phyloP scores from a whole-genome alignment of 2,888 invertebrate genomes.

The Harpagoxenus sublaevis region DNA sequence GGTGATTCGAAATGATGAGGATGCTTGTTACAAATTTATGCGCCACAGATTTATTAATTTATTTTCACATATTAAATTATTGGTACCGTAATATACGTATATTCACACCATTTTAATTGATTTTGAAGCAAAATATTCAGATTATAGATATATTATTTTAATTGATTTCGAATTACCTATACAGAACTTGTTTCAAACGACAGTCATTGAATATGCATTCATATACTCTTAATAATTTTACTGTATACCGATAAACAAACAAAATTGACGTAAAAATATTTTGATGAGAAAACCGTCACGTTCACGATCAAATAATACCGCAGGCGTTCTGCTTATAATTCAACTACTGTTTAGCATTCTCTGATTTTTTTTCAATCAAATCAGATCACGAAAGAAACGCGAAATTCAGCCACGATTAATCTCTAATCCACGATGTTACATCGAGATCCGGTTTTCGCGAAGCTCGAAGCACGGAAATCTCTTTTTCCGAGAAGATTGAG shows the following conservation, averaged over 20 bases:
- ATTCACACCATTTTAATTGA: constrained; percentile 10
- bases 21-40: background rate
- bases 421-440: constrained; percentile 16
- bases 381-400: background rate
- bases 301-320: constrained; percentile 2
- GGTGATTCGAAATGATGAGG: background rate
- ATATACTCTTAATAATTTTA: background rate
- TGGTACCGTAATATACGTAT: background rate
- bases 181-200: constrained; percentile 4
- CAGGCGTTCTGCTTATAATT: background rate
- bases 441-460: constrained; percentile 1
- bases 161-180: background rate
- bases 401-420: constrained; percentile 32
- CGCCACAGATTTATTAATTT: background rate
- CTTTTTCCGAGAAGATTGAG: constrained; percentile 61
- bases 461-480: constrained; percentile 9
- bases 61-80: constrained; percentile 5
- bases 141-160: background rate
- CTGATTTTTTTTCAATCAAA: background rate
- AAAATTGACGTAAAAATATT: background rate
- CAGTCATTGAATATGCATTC: constrained; percentile 12
- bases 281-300: background rate
- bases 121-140: background rate
- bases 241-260: background rate
- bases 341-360: background rate